These are phyloP conservation scores for Sinocyclocheilus maitianheensis DNA, from an alignment of 2,113 vertebrate species.

Conservation along the genomic window DNA sequence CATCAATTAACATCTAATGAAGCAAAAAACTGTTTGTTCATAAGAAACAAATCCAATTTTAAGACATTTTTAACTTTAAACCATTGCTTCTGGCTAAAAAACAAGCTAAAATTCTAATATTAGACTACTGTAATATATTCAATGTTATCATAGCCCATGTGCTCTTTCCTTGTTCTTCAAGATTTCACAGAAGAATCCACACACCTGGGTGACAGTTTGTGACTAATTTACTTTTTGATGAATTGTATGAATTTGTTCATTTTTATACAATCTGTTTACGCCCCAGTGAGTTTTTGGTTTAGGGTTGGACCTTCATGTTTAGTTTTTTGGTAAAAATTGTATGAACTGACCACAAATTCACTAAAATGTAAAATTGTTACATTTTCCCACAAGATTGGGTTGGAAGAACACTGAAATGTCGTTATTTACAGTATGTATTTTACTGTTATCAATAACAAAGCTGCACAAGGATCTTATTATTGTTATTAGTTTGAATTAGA, in stretches of 20 bases:
- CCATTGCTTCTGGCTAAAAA: no score
- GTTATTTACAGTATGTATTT: not conserved
- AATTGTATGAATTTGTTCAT: not conserved
- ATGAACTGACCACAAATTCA: not conserved
- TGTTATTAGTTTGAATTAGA: not conserved
- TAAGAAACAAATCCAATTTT: no score
- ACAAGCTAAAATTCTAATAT: no score
- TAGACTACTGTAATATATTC: no score
- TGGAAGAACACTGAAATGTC: not conserved
- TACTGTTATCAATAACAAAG: not conserved
- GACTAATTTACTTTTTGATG: not conserved
- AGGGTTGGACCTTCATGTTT: not conserved
- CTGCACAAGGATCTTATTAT: not conserved
- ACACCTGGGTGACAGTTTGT: not conserved
- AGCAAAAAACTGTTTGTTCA: no score
- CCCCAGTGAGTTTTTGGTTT: not conserved
- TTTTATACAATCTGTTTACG: not conserved
- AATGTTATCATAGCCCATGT: no score
- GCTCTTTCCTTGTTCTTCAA: not conserved
- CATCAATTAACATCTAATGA: no score
- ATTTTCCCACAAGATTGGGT: not conserved
- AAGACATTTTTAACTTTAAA: no score
- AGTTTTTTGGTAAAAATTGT: not conserved
- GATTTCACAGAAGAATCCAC: not conserved
- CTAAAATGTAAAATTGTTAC: not conserved